Percentiles rank a stretch among this genome's conserved stretches.
phyloP scores from a whole-genome alignment of 1,140 invertebrate genomes.

The Probaryconus sp. region DNA sequence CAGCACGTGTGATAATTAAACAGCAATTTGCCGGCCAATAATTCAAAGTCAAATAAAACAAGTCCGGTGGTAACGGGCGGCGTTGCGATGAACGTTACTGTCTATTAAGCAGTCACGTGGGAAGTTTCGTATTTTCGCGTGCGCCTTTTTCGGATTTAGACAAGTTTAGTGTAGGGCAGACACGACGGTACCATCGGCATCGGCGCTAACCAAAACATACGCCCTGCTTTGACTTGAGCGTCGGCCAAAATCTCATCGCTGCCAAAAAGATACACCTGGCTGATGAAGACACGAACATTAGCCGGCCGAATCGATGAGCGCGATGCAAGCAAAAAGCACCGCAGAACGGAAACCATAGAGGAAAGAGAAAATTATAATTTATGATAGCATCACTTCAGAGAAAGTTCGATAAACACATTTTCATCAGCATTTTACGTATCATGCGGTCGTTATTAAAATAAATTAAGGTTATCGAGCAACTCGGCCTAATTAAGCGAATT shows the following conservation, averaged over 20 bases:
- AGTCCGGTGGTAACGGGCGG: conserved; percentile 8
- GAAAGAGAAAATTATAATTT: conserved; percentile 49
- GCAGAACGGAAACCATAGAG: conserved; percentile 1
- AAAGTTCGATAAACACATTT: conserved; percentile 32
- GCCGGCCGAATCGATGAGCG: conserved; percentile 34
- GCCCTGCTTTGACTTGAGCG: conserved; percentile 64
- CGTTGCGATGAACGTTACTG: conserved; percentile 22
- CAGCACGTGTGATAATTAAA: too few species aligned
- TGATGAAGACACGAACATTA: conserved; percentile 56
- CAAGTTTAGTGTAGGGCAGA: conserved; percentile 57
- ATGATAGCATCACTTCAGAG: conserved; percentile 24
- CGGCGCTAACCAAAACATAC: conserved; percentile 68
- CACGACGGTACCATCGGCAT: conserved; percentile 62
- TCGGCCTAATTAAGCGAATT: too few species aligned
- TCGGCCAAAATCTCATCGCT: conserved; percentile 66
- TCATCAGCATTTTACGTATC: conserved; percentile 16
- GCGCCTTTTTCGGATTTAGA: conserved; percentile 35
- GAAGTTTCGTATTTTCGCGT: conserved; percentile 37
- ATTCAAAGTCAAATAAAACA: conserved; percentile 16
- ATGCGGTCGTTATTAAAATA: conserved; percentile 23
- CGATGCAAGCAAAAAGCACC: conserved; percentile 21
- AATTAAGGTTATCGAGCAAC: too few species aligned
- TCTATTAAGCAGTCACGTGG: conserved; percentile 42
- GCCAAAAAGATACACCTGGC: conserved; percentile 70
- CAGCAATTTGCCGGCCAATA: background rate